These are phyloP conservation scores for Hippasteria phrygiana DNA, from an alignment of 53 echinoderm and acorn worm genomes.

Conservation along the genomic window DNA sequence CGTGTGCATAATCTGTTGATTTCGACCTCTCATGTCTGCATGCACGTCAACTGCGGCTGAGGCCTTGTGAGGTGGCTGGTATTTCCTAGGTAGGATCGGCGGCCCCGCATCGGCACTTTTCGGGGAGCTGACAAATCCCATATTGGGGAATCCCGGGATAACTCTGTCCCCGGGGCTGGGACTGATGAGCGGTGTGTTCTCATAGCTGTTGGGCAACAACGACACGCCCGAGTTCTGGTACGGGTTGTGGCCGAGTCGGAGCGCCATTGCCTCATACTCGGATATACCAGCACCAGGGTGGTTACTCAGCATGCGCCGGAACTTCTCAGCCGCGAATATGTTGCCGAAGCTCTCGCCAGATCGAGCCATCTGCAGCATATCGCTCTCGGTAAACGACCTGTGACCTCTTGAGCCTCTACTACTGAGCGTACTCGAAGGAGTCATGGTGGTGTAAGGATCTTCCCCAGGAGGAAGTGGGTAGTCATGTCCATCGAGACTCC, in stretches of 20 bases:
- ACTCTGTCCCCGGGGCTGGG: conserved; percentile 67
- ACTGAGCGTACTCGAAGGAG: neutral
- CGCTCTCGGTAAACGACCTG: conserved; percentile 49
- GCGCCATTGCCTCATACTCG: conserved; percentile 71
- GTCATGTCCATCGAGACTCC: conserved; percentile 13
- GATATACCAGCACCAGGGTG: conserved; percentile 18
- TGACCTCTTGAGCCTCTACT: conserved; percentile 11
- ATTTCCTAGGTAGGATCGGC: neutral
- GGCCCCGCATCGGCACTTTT: conserved; percentile 5
- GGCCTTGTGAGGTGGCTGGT: conserved; percentile 19
- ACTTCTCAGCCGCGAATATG: conserved; percentile 13
- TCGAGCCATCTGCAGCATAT: conserved; percentile 12
- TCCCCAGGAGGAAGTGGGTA: neutral
- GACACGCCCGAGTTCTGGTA: conserved; percentile 55
- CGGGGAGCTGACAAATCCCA: conserved; percentile 78
- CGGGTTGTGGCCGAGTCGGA: conserved; percentile 79
- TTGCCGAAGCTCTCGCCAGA: neutral
- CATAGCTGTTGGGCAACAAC: conserved; percentile 74
- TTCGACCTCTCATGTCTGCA: neutral
- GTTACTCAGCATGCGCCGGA: conserved; percentile 55
- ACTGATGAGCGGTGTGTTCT: conserved; percentile 86
- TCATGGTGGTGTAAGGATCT: conserved; percentile 37
- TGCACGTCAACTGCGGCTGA: neutral
- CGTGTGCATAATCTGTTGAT: conserved; percentile 70
- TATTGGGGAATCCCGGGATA: conserved; percentile 66